Evolutionary conservation across 2,888 invertebrate species (phyloP).

Genomic region (Lymantria dispar): DNA sequence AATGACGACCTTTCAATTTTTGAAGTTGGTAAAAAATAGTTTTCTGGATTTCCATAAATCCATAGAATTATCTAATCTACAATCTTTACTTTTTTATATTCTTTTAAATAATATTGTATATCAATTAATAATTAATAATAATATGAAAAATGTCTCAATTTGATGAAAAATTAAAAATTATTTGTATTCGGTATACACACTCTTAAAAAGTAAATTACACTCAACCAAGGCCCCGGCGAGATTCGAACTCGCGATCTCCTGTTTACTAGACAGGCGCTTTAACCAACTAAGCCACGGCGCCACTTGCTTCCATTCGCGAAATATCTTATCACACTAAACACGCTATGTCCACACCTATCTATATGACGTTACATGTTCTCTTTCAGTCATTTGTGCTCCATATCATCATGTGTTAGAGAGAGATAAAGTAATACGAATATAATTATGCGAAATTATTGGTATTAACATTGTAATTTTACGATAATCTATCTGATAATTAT

Average conservation of each 20-base stretch:
- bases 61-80: too few relatives aligned
- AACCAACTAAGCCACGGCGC: slow-evolving; percentile 80
- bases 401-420: slow-evolving; percentile 3
- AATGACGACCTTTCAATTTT: too few relatives aligned
- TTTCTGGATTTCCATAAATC: too few relatives aligned
- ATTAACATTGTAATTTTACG: background rate
- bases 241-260: slow-evolving; percentile 80
- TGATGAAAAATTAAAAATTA: background rate
- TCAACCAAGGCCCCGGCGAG: slow-evolving; percentile 69
- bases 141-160: too few relatives aligned
- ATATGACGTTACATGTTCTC: slow-evolving; percentile 2
- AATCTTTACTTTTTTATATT: too few relatives aligned
- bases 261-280: slow-evolving; percentile 81
- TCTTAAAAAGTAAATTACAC: too few relatives aligned
- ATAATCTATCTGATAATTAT: background rate
- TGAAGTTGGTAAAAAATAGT: too few relatives aligned
- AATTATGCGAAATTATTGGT: background rate
- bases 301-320: slow-evolving; percentile 18
- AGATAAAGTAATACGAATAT: background rate
- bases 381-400: background rate
- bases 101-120: too few relatives aligned
- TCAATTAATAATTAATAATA: too few relatives aligned
- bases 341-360: slow-evolving; percentile 5
- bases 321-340: slow-evolving; percentile 14
- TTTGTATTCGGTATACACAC: too few relatives aligned